Evolutionary conservation across 2,888 invertebrate species (phyloP), one percentile per base, ranked within the genome.

Genomic region (Lycia hirtaria): DNA sequence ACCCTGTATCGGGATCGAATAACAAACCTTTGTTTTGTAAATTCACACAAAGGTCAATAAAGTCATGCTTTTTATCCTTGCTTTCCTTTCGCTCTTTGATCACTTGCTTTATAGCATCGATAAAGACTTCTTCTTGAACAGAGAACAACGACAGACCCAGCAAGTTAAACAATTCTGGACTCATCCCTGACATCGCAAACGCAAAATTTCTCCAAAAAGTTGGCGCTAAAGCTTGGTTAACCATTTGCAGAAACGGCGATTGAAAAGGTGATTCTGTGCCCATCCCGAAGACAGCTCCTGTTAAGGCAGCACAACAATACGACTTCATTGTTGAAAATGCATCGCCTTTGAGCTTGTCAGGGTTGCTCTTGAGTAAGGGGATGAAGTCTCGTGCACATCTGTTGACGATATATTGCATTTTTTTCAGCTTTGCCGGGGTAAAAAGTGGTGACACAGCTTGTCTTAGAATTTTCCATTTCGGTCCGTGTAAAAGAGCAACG

Each of bases 301-400:
- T 19, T n/a, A 43, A 19, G 4, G 28, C 43, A 6, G 43, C 43
- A 1, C 43, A 43, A 7, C 43, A 43, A 30, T 26, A 43, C 1
- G 6, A 19, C 6, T 17, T 30, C 28, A 43, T n/a, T 1, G n/a
- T 28, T 6, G 4, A 15, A 30, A 3, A 19, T 7, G 9, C 12
- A 5, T 28, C 43, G n/a, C 43, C 19, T 28, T 45, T 45, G n/a
- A 20, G 10, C 15, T 32, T 32, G 12, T 19, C 12, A 32, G 32
- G 45, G 10, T 45, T 45, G 2, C 2, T 45, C n/a, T 45, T 32
- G 0, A 45, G 32, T 9, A 20, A 30, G 0, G 32, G 20, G 7
- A 45, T n/a, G 22, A 45, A 45, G 32, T 45, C 45, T 32, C 2
- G 45, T 9, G 45, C 45, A 12, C 20, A 14, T 4, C 22, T 45